Percentiles rank a stretch among this genome's conserved stretches.
phyloP scores from a whole-genome alignment of 2,113 vertebrate species.

The Oplegnathus fasciatus region DNA sequence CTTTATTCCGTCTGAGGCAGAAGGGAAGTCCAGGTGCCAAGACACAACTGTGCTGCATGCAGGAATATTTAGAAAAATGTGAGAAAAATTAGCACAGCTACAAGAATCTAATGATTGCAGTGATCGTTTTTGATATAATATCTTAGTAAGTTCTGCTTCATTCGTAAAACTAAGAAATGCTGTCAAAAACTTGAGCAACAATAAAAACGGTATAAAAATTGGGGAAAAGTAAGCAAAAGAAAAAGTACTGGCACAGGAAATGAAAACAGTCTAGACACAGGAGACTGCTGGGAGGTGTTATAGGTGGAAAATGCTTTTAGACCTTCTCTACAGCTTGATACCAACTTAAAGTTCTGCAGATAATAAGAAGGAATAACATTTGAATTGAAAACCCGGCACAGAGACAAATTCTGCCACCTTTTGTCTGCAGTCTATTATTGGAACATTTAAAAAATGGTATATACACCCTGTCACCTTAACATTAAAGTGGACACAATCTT shows the following conservation, averaged over 20 bases:
- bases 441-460: not conserved
- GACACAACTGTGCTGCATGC: constrained; percentile 47
- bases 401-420: not conserved
- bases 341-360: constrained; percentile 23
- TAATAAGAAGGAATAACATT: constrained; percentile 19
- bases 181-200: not conserved
- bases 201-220: not conserved
- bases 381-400: constrained; percentile 28
- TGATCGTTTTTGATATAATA: not conserved
- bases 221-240: not conserved
- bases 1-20: constrained; percentile 58
- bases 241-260: constrained; percentile 37
- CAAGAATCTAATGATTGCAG: not conserved
- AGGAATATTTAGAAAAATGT: constrained; percentile 29
- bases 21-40: constrained; percentile 65
- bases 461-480: not conserved
- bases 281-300: constrained; percentile 23
- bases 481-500: not conserved
- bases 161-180: not conserved
- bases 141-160: not conserved
- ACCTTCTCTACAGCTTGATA: constrained; percentile 5
- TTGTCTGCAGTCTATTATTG: not conserved
- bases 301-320: constrained; percentile 33
- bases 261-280: constrained; percentile 41
- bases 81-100: not conserved